A percentile compares a stretch with the other conserved stretches of the same genome.
These are phyloP conservation scores for Nesometra sesokonis DNA, from an alignment of 35 echinoderm and acorn worm genomes.

Conservation along the genomic window DNA sequence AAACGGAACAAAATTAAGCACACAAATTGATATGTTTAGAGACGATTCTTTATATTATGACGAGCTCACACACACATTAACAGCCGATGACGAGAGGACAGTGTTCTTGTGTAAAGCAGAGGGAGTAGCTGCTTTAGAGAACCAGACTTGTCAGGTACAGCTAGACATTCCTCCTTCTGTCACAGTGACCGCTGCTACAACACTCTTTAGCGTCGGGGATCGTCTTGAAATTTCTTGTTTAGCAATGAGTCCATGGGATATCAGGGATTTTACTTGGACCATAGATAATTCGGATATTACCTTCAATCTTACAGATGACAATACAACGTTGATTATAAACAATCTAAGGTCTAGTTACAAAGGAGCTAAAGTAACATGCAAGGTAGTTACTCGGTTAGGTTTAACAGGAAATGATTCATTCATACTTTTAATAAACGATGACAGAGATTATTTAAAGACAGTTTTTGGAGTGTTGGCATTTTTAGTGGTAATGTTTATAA, in stretches of 20 bases:
- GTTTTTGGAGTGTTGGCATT: too few relatives aligned
- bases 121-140: not conserved
- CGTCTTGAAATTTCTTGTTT: not conserved
- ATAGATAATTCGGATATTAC: not conserved
- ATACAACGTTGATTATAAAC: not conserved
- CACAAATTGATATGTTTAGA: not conserved
- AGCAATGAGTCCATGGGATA: not conserved
- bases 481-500: too few relatives aligned
- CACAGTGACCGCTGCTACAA: not conserved
- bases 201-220: not conserved
- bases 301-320: not conserved
- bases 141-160: not conserved
- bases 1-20: not conserved
- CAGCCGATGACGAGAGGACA: not conserved
- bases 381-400: not conserved
- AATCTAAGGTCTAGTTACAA: not conserved
- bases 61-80: not conserved
- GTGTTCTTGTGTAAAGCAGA: not conserved
- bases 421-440: not conserved
- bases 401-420: not conserved
- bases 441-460: too few relatives aligned
- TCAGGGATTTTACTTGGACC: not conserved
- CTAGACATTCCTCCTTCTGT: not conserved
- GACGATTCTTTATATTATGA: not conserved
- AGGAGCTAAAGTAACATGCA: not conserved